These are phyloP conservation scores for Platycheirus rosarum DNA, from an alignment of 2,888 invertebrate species.

Conservation along the genomic window DNA sequence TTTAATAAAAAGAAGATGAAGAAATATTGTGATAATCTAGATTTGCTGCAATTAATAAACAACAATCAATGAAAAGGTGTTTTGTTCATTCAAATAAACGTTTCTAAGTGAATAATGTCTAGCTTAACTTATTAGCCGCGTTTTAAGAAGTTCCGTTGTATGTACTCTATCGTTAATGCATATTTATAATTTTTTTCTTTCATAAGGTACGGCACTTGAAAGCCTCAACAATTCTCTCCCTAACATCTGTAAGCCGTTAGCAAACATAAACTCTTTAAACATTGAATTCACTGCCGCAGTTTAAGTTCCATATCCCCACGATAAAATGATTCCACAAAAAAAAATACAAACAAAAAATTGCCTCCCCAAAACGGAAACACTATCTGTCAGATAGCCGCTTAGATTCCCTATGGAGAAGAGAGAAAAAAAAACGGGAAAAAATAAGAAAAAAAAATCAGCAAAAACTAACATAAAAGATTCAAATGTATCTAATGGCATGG, in stretches of 20 bases:
- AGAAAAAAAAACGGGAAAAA: slow-evolving; percentile 34
- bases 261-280: slow-evolving; percentile 13
- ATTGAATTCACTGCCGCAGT: not conserved
- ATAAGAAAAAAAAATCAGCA: slow-evolving; percentile 39
- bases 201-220: not conserved
- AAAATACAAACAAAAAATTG: slow-evolving; percentile 1
- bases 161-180: no score
- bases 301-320: slow-evolving; percentile 3
- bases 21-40: no score
- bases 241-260: not conserved
- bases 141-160: no score
- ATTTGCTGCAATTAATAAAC: no score
- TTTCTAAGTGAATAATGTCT: no score
- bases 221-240: not conserved
- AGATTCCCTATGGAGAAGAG: slow-evolving; percentile 43
- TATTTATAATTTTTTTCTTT: no score
- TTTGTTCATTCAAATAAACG: no score
- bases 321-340: slow-evolving; percentile 37
- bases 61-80: not conserved
- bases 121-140: no score
- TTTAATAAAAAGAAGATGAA: not conserved
- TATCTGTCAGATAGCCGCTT: slow-evolving; percentile 66
- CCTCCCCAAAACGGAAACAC: slow-evolving; percentile 54
- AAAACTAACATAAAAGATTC: slow-evolving; percentile 55
- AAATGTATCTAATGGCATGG: slow-evolving; percentile 60